Evolutionary conservation across 2,888 invertebrate genomes (phyloP).

Genomic region (Notodonta ziczac): DNA sequence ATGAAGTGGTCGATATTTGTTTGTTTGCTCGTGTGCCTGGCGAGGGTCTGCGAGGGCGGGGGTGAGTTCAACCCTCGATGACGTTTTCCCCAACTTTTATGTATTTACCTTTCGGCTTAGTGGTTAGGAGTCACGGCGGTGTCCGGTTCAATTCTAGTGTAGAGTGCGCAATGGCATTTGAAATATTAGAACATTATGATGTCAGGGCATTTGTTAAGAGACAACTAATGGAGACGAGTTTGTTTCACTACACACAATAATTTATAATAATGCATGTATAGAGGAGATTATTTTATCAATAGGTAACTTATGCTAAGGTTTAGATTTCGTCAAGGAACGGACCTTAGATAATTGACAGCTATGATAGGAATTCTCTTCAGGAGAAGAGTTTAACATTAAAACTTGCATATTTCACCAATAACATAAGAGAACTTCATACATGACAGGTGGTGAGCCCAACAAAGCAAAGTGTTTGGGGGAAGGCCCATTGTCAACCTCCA

Average conservation of each 20-base stretch:
- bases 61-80: constrained; percentile 54
- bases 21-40: constrained; percentile 62
- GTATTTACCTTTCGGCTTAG: not conserved
- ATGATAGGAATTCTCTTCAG: too few species aligned
- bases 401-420: too few species aligned
- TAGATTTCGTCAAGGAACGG: too few species aligned
- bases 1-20: constrained; percentile 72
- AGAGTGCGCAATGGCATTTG: not conserved
- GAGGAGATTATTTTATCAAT: not conserved
- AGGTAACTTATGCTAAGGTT: too few species aligned
- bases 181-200: constrained; percentile 1
- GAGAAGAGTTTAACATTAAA: too few species aligned
- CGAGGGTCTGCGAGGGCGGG: constrained; percentile 55
- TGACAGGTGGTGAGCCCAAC: too few species aligned
- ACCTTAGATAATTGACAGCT: too few species aligned
- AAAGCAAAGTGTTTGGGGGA: too few species aligned
- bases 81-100: not conserved
- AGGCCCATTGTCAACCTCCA: too few species aligned
- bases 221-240: not conserved
- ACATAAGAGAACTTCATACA: too few species aligned
- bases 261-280: not conserved
- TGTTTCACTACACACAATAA: not conserved
- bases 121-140: not conserved
- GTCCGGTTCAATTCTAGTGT: constrained; percentile 6
- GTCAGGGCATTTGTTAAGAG: not conserved